Evolutionary conservation across 2,113 vertebrate genomes (phyloP), one percentile per base, ranked within the genome.

Genomic region (Ophiodon elongatus): DNA sequence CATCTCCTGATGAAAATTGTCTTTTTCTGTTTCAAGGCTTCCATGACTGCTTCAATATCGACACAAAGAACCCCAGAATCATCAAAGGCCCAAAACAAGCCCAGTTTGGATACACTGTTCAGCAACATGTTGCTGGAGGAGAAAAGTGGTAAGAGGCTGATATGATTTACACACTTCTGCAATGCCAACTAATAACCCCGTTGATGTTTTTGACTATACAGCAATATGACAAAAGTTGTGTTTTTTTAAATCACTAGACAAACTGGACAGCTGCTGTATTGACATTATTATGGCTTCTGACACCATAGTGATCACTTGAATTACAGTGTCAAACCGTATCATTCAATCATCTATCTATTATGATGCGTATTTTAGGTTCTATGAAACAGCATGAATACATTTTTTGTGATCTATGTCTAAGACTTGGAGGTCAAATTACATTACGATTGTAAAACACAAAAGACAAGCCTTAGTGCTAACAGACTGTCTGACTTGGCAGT

Each of bases 71-170:
- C 57, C 96, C 96, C 41, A 94, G 94, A 52, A 93, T 99, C 92
- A 97, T 99, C 68, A 69, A 95, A 2, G 98, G 98, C 56, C 96
- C 98, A 0, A 95, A 94, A 88, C 96, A 96, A 2, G 95, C 97
- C 0, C 99, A 97, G 88, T 99, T 99, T 57, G 98, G 98, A 77
- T 99, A 99, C 95, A 99, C 98, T 0, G 97, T 99, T 70, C 97
- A 98, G 90, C 98, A 99, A 90, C 98, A 99, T 8, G 94, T 97
- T 60, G 96, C 97, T 0, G 93, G 94, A 0, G 97, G 96, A 25
- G 96, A 97, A 87, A 99, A 98, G 90, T 99, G 98, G 98, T 99
- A 90, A 97, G 96, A 41, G 19, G 9, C n/a, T 33, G 6, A 14
- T 41, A 23, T 60, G 39, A 85, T 73, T 52, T 50, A 66, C 5